Evolutionary conservation across 2,888 invertebrate species (phyloP).

Genomic region (Neria commutata): DNA sequence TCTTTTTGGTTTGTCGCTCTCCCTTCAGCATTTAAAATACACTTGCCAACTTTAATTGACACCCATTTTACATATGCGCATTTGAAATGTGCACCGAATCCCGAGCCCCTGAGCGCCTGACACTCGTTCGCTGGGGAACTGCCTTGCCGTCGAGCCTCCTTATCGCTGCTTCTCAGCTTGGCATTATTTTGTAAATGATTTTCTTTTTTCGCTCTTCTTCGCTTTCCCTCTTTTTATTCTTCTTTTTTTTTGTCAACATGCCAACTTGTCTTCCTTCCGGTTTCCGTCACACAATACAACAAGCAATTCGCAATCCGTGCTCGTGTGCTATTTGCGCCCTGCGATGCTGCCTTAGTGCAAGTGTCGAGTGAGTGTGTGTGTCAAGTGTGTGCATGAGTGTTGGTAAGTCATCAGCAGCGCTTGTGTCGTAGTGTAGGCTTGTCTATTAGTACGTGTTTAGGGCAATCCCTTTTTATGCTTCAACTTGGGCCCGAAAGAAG

Average conservation of each 20-base stretch:
- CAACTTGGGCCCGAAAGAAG: too few relatives aligned
- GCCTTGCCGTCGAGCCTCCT: too few relatives aligned
- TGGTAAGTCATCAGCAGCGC: conserved; percentile 10
- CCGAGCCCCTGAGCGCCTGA: too few relatives aligned
- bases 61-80: conserved; percentile 15
- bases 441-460: background rate
- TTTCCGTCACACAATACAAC: conserved; percentile 9
- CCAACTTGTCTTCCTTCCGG: conserved; percentile 20
- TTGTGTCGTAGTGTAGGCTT: background rate
- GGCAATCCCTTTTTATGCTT: too few relatives aligned
- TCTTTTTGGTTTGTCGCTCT: too few relatives aligned
- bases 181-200: too few relatives aligned
- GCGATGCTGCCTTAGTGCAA: background rate
- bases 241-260: conserved; percentile 18
- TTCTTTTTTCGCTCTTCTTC: background rate
- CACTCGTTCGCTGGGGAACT: too few relatives aligned
- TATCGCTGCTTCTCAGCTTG: too few relatives aligned
- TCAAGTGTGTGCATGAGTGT: background rate
- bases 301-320: conserved; percentile 2
- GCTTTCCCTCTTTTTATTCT: background rate
- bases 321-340: background rate
- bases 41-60: conserved; percentile 23
- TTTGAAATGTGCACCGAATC: conserved; percentile 6
- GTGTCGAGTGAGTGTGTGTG: background rate
- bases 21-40: too few relatives aligned